These are phyloP conservation scores for Drosophila mercatorum DNA, from an alignment of 2,888 invertebrate genomes.

Conservation along the genomic window DNA sequence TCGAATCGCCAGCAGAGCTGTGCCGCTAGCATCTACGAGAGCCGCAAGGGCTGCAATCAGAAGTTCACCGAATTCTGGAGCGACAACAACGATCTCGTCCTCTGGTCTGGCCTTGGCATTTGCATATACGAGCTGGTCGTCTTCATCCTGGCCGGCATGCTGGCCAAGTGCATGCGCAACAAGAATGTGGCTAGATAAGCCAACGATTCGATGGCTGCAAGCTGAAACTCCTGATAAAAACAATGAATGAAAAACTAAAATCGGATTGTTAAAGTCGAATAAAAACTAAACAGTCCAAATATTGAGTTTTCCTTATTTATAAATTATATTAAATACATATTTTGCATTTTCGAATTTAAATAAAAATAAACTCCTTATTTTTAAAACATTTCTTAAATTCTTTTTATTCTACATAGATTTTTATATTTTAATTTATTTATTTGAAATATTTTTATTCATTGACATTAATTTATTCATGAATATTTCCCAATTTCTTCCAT, in stretches of 20 bases:
- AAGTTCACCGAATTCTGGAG: slow-evolving; percentile 83
- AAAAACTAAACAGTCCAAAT: neutral
- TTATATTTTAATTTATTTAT: neutral
- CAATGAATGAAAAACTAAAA: neutral
- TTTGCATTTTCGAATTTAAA: too few relatives aligned
- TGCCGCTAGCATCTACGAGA: slow-evolving; percentile 22
- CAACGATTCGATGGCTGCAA: slow-evolving; percentile 1
- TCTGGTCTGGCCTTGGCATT: slow-evolving; percentile 88
- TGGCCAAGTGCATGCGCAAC: slow-evolving; percentile 91
- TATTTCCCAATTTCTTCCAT: neutral
- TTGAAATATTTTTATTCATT: neutral
- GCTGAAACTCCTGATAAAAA: too few relatives aligned
- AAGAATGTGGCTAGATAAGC: slow-evolving; percentile 31
- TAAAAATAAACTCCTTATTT: neutral
- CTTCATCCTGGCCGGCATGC: slow-evolving; percentile 92
- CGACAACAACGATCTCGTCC: slow-evolving; percentile 85
- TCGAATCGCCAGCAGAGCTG: slow-evolving; percentile 42
- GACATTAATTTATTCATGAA: neutral
- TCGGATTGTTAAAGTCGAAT: neutral
- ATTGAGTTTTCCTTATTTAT: neutral
- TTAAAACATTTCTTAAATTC: neutral
- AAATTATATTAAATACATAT: neutral
- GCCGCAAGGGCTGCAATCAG: slow-evolving; percentile 56
- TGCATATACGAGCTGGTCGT: slow-evolving; percentile 90
- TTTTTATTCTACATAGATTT: neutral